These are phyloP conservation scores for Synanthedon andrenaeformis DNA, from an alignment of 2,888 invertebrate genomes.

Conservation along the genomic window DNA sequence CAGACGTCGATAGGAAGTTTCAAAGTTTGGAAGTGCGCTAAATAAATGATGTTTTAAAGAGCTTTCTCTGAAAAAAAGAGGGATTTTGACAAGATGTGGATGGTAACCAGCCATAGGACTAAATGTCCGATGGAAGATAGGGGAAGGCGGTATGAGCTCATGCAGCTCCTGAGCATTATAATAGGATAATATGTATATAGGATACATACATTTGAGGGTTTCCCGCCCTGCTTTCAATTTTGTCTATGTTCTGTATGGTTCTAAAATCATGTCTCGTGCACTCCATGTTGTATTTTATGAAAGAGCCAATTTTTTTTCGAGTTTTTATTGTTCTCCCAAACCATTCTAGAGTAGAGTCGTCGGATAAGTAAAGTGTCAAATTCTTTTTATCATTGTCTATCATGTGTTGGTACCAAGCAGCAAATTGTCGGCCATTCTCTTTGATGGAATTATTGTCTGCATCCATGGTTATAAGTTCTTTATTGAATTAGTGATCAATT, in stretches of 20 bases:
- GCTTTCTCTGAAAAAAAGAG: too few species aligned
- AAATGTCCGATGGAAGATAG: too few species aligned
- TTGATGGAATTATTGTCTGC: constrained; percentile 25
- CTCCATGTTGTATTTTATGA: constrained; percentile 67
- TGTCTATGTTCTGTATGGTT: constrained; percentile 50
- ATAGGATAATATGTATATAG: too few species aligned
- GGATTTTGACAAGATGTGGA: too few species aligned
- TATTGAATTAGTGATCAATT: too few species aligned
- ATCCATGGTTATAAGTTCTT: constrained; percentile 4
- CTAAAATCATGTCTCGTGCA: constrained; percentile 62
- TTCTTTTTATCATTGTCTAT: constrained; percentile 62
- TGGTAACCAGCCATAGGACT: too few species aligned
- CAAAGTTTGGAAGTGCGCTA: too few species aligned
- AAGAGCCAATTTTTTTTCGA: constrained; percentile 67
- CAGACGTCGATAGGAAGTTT: too few species aligned
- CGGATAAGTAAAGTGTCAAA: constrained; percentile 55
- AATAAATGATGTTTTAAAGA: too few species aligned
- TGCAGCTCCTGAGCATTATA: too few species aligned
- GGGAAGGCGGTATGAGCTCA: too few species aligned
- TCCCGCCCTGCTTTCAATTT: constrained; percentile 35
- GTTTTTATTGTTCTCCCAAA: constrained; percentile 74
- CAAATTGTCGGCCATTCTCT: constrained; percentile 50
- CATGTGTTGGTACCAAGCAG: constrained; percentile 57
- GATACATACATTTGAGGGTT: constrained; percentile 35
- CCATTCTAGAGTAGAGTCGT: constrained; percentile 72